phyloP scores from a whole-genome alignment of 2,888 invertebrate genomes.

The Biston betularia region DNA sequence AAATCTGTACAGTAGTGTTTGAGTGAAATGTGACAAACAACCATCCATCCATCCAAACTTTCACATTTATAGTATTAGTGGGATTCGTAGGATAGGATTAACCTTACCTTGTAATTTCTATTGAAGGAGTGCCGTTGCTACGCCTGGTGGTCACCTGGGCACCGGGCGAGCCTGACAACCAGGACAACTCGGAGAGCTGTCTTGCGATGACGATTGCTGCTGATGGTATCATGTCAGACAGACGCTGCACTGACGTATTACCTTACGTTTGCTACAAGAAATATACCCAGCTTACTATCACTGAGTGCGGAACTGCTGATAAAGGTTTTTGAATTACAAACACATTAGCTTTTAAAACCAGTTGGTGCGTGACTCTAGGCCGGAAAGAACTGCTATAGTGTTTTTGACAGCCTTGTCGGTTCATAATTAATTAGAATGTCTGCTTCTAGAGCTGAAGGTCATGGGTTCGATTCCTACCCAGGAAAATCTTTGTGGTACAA shows the following conservation, averaged over 20 bases:
- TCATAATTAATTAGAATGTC: too few species aligned
- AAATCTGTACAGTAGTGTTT: too few species aligned
- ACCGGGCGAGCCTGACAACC: conserved; percentile 24
- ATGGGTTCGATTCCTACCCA: too few species aligned
- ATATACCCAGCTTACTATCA: not conserved
- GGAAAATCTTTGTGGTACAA: too few species aligned
- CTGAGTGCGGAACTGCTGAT: conserved; percentile 43
- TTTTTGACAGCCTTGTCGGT: too few species aligned
- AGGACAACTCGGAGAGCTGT: conserved; percentile 29
- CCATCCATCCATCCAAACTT: too few species aligned
- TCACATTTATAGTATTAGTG: too few species aligned
- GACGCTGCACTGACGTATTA: conserved; percentile 25
- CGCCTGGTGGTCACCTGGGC: conserved; percentile 27
- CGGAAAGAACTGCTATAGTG: too few species aligned
- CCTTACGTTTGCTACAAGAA: conserved; percentile 45
- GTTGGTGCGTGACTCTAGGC: too few species aligned
- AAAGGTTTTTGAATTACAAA: conserved; percentile 24
- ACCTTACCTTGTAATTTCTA: not conserved
- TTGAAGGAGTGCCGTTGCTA: conserved; percentile 26
- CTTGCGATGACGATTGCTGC: conserved; percentile 25
- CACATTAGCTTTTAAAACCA: not conserved
- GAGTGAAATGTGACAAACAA: too few species aligned
- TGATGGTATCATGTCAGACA: conserved; percentile 31
- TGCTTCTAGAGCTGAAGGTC: too few species aligned
- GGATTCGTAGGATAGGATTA: too few species aligned